Conservation (phyloP, 2,888 invertebrate species). For the Coelogynopora nodosa region DNA sequence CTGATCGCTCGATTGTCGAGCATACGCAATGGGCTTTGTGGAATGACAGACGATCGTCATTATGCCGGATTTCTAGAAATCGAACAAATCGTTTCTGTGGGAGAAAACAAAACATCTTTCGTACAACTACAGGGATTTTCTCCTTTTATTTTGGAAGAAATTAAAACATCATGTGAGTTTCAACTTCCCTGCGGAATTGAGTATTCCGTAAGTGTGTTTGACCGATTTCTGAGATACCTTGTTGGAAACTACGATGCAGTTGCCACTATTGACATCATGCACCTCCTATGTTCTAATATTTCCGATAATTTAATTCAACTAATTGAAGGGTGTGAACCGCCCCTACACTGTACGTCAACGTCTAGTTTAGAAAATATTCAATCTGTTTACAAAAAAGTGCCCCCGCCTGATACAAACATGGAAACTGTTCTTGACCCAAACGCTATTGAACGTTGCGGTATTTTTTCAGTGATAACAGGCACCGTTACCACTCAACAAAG, state of each 20-base stretch:
- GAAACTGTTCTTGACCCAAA: neutral
- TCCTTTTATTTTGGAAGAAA: neutral
- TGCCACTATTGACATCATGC: neutral
- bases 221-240: neutral
- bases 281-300: neutral
- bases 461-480: neutral
- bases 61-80: neutral
- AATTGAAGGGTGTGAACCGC: neutral
- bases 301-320: neutral
- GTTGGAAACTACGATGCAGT: neutral
- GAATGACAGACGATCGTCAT: neutral
- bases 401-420: neutral
- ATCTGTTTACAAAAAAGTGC: neutral
- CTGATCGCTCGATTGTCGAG: neutral
- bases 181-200: neutral
- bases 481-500: neutral
- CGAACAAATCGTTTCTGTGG: neutral
- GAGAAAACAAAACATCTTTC: neutral
- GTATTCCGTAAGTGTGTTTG: neutral
- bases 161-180: neutral
- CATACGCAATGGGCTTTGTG: neutral
- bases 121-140: neutral
- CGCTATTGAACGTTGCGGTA: neutral
- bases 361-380: neutral
- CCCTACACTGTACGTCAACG: neutral